These are phyloP conservation scores for Andrena fulva DNA, from an alignment of 2,888 invertebrate species.

Conservation along the genomic window DNA sequence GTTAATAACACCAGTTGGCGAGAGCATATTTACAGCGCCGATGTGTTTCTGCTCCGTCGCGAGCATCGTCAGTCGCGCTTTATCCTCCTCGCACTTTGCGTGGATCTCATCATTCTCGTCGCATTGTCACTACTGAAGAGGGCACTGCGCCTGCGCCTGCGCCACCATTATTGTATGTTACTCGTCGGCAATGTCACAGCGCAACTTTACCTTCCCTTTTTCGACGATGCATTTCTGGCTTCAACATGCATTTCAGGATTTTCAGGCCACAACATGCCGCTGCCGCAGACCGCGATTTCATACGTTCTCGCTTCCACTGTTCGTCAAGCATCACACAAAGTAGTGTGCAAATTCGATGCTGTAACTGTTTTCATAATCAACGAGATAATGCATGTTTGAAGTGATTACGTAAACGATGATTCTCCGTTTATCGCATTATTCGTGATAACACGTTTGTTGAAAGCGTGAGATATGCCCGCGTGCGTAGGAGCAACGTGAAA, in stretches of 20 bases:
- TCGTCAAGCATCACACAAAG: too few species aligned
- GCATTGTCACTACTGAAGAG: neutral
- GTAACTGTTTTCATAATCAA: too few species aligned
- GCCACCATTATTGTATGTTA: neutral
- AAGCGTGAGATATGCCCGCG: too few species aligned
- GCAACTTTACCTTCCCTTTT: neutral
- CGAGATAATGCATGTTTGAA: too few species aligned
- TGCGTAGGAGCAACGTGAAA: too few species aligned
- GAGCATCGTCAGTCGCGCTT: constrained; percentile 29
- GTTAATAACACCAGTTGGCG: constrained; percentile 13
- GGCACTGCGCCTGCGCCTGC: constrained; percentile 19
- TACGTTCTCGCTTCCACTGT: neutral
- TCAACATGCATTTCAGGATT: neutral
- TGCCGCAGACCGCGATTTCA: neutral
- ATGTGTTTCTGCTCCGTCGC: constrained; percentile 37
- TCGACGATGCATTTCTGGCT: neutral
- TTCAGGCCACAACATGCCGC: too few species aligned
- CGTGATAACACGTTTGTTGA: too few species aligned
- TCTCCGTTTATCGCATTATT: too few species aligned
- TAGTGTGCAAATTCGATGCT: too few species aligned
- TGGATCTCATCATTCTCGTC: constrained; percentile 2
- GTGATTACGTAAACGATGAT: too few species aligned
- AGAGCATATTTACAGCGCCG: constrained; percentile 2
- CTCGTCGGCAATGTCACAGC: neutral
- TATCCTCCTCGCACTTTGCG: constrained; percentile 2